phyloP scores from a whole-genome alignment of 1,140 invertebrate genomes.

The Bombus cullumanus region DNA sequence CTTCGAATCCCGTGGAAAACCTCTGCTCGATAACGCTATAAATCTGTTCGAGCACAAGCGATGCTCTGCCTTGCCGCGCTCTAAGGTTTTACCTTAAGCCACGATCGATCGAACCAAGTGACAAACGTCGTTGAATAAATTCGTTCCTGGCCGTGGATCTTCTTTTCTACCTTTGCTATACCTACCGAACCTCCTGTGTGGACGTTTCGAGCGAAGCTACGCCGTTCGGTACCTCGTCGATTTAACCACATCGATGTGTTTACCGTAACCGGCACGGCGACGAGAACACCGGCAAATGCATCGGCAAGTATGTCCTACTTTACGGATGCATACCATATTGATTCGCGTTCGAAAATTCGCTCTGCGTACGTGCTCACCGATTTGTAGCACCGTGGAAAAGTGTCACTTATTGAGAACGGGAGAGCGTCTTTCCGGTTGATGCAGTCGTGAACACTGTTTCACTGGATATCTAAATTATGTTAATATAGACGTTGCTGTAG shows the following conservation, averaged over 20 bases:
- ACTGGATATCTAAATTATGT: not conserved
- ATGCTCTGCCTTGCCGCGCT: constrained; percentile 24
- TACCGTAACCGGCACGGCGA: constrained; percentile 8
- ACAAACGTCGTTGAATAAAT: constrained; percentile 69
- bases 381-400: not conserved
- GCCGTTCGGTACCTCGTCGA: not conserved
- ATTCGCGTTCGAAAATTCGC: constrained; percentile 52
- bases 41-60: constrained; percentile 52
- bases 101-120: constrained; percentile 62
- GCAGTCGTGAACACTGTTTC: not conserved
- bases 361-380: constrained; percentile 15
- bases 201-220: not conserved
- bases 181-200: not conserved
- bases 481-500: not conserved
- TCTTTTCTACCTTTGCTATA: not conserved
- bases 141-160: constrained; percentile 24
- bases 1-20: constrained; percentile 60
- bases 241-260: constrained; percentile 26
- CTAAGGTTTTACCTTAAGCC: constrained; percentile 60
- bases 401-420: not conserved
- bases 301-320: constrained; percentile 44
- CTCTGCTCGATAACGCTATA: constrained; percentile 67
- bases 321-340: constrained; percentile 44
- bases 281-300: constrained; percentile 11
- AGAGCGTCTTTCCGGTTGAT: not conserved